These are phyloP conservation scores for Eupithecia insigniata DNA, from an alignment of 2,888 invertebrate species.

Conservation along the genomic window DNA sequence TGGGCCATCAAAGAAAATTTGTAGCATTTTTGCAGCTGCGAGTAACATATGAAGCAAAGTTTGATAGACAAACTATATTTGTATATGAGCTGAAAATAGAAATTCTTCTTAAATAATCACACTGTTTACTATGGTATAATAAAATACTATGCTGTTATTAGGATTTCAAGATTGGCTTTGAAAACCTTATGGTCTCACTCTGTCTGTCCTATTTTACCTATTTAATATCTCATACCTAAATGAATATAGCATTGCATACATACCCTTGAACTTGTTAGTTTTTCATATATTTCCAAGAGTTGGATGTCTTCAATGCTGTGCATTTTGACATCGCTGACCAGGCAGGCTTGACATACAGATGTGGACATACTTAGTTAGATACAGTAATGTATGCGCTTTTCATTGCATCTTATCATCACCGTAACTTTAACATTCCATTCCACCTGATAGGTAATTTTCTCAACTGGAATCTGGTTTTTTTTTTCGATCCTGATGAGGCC, in stretches of 20 bases:
- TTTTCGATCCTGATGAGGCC: neutral
- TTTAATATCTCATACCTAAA: no score
- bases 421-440: neutral
- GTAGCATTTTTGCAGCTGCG: neutral
- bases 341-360: slow-evolving; percentile 3
- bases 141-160: no score
- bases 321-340: neutral
- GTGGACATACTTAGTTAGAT: neutral
- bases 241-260: neutral
- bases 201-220: no score
- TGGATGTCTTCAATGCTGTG: neutral
- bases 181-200: no score
- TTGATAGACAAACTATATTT: neutral
- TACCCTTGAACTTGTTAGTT: neutral
- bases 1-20: neutral
- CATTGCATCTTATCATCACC: no score
- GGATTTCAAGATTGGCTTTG: no score
- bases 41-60: neutral
- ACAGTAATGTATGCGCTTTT: neutral
- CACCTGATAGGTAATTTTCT: neutral
- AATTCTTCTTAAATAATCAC: no score
- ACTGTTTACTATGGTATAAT: no score
- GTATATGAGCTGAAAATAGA: neutral
- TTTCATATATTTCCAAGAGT: slow-evolving; percentile 4
- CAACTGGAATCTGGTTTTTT: neutral